These are phyloP conservation scores for Pycnomerus fuliginosus DNA, from an alignment of 2,888 invertebrate species.

Conservation along the genomic window DNA sequence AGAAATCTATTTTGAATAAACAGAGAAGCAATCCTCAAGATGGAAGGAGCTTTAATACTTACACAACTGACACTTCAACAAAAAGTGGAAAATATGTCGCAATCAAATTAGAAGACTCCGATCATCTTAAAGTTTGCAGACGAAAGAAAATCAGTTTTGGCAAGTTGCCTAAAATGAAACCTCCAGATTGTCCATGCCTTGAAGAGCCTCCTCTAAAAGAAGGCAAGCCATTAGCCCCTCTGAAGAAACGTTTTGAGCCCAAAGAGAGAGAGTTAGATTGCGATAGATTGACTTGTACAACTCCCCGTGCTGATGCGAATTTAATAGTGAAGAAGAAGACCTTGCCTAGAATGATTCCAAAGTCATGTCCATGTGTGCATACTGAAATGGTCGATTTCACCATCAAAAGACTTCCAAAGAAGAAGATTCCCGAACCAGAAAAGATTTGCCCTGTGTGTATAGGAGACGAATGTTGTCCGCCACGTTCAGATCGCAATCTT, in stretches of 20 bases:
- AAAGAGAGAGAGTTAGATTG: background rate
- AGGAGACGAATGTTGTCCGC: slow-evolving; percentile 8
- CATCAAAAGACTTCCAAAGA: slow-evolving; percentile 20
- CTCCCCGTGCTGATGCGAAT: slow-evolving; percentile 23
- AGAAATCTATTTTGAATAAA: background rate
- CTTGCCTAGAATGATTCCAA: slow-evolving; percentile 13
- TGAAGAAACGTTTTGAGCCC: slow-evolving; percentile 8
- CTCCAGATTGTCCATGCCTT: slow-evolving; percentile 14
- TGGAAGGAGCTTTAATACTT: slow-evolving; percentile 3
- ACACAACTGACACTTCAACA: background rate
- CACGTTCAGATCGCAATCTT: slow-evolving; percentile 12
- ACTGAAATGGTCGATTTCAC: slow-evolving; percentile 16
- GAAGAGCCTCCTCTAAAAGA: slow-evolving; percentile 11
- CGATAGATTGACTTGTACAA: background rate
- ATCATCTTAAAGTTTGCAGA: too few species aligned
- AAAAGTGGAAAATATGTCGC: slow-evolving; percentile 1
- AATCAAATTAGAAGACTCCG: slow-evolving; percentile 2
- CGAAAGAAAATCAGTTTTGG: slow-evolving; percentile 9
- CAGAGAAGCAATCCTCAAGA: background rate
- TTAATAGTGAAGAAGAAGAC: slow-evolving; percentile 16
- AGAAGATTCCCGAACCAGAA: slow-evolving; percentile 10
- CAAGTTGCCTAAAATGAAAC: slow-evolving; percentile 10
- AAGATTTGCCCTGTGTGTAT: slow-evolving; percentile 4
- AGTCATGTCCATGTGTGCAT: slow-evolving; percentile 12
- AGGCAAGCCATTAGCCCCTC: slow-evolving; percentile 20